Evolutionary conservation across 2,113 vertebrate species (phyloP).

Genomic region (Scartelaos histophorus): DNA sequence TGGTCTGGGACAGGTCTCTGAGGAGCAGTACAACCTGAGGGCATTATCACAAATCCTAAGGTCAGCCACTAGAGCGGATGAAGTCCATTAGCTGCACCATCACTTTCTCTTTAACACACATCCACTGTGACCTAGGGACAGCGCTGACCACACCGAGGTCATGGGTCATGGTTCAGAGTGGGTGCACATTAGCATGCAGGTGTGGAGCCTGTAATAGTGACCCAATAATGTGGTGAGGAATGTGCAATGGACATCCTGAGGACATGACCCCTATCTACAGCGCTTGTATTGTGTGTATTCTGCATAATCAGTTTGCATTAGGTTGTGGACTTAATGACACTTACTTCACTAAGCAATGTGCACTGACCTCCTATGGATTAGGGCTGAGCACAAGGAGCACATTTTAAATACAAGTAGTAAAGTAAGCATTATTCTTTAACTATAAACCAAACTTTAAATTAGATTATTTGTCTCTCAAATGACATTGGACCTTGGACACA

Average conservation of each 20-base stretch:
- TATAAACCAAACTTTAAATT: not conserved
- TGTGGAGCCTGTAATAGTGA: conserved; percentile 18
- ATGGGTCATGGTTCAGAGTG: conserved; percentile 55
- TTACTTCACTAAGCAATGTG: conserved; percentile 1
- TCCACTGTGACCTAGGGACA: conserved; percentile 38
- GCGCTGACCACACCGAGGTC: conserved; percentile 37
- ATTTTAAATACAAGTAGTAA: not conserved
- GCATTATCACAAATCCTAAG: conserved; percentile 3
- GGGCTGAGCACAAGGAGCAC: not conserved
- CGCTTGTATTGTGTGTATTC: conserved; percentile 12
- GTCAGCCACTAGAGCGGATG: conserved; percentile 34
- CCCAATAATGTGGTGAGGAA: conserved; percentile 4
- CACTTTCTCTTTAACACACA: conserved; percentile 56
- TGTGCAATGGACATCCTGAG: conserved; percentile 8
- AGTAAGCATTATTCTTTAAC: not conserved
- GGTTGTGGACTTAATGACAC: conserved; percentile 21
- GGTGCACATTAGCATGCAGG: conserved; percentile 68
- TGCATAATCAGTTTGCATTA: not conserved
- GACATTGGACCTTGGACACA: too few species aligned
- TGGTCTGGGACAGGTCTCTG: conserved; percentile 22
- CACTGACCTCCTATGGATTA: conserved; percentile 27
- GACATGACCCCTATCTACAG: conserved; percentile 24
- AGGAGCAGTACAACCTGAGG: conserved; percentile 27
- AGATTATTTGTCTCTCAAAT: not conserved
- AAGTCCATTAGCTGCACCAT: conserved; percentile 57